Evolutionary conservation across 1,140 invertebrate species (phyloP), one percentile per base, ranked within the genome.

Genomic region (Homarus americanus): DNA sequence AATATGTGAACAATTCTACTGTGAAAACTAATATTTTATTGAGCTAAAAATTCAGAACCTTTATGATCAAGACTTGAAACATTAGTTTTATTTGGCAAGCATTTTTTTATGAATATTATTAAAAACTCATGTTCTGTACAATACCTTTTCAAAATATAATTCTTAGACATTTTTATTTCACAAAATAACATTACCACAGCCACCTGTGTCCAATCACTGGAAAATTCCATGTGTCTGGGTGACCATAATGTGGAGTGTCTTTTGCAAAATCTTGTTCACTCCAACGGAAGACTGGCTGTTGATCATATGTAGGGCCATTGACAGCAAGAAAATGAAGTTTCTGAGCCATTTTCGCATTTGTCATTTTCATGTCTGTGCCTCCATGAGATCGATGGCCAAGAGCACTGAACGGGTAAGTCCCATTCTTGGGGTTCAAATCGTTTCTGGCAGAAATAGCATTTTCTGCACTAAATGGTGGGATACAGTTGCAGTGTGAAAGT

Each of bases 151-250:
- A 36, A 76, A 34, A 15, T 36, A 24, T 15, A 44, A 28, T 79
- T n/a, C 7, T 38, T 1, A 7, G 17, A 41, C 5, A 7, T 41
- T 12, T 36, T 66, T 34, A 38, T 40, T 40, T 34, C 73, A 38
- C 4, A 5, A 38, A 76, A 0, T 28, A 41, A 40, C 7, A 69
- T 82, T 79, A 85, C 82, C 82, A 91, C 32, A 85, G 32, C 89
- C 89, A 91, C 38, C 63, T 69, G 75, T 79, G 69, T 10, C 75
- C 17, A 69, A 93, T 36, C 15, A 93, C 90, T n/a, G 92, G 92
- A 93, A 97, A 98, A 80, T 96, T 94, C 95, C 97, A 98, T 40
- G 95, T 92, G 93, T 97, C 96, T 0, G 97, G 97, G 80, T 97
- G 97, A 9, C 97, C 97, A 92, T 95, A 93, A 92, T 98, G 97